Conservation (phyloP, 2,113 vertebrate species). For the Oreochromis tanganicae region DNA sequence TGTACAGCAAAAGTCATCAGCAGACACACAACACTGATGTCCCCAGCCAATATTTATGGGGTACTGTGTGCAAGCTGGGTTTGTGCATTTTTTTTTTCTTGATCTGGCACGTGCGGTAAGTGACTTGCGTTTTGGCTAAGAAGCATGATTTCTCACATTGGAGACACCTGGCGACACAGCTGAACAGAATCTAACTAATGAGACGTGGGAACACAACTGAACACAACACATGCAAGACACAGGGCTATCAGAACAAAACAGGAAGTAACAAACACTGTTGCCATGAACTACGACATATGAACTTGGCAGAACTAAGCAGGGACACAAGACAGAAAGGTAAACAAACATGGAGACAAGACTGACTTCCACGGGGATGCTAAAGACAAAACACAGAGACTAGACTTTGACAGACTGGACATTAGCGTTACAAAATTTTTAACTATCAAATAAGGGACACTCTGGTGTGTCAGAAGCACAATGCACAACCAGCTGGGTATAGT, state of each 20-base stretch:
- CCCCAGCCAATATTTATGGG: slow-evolving; percentile 46
- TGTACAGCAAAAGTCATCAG: slow-evolving; percentile 37
- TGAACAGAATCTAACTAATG: neutral
- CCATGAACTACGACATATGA: neutral
- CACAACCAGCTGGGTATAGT: neutral
- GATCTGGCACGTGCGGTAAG: slow-evolving; percentile 4
- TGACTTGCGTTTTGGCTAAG: neutral
- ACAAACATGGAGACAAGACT: neutral
- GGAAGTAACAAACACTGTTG: neutral
- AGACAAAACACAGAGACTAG: neutral
- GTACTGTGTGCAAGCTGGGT: slow-evolving; percentile 39
- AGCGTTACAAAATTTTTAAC: neutral
- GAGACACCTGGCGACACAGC: neutral
- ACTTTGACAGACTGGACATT: neutral
- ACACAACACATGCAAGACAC: neutral
- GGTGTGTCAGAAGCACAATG: neutral
- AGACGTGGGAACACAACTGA: neutral
- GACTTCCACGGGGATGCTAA: neutral
- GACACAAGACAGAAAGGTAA: neutral
- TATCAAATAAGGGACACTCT: neutral
- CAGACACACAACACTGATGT: slow-evolving; percentile 23
- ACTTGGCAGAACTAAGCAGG: neutral
- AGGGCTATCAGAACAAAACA: neutral
- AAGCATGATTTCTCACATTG: neutral
- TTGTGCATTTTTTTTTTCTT: neutral